phyloP scores from a whole-genome alignment of 2,797 vertebrate species.

The Anolis apletophallus region DNA sequence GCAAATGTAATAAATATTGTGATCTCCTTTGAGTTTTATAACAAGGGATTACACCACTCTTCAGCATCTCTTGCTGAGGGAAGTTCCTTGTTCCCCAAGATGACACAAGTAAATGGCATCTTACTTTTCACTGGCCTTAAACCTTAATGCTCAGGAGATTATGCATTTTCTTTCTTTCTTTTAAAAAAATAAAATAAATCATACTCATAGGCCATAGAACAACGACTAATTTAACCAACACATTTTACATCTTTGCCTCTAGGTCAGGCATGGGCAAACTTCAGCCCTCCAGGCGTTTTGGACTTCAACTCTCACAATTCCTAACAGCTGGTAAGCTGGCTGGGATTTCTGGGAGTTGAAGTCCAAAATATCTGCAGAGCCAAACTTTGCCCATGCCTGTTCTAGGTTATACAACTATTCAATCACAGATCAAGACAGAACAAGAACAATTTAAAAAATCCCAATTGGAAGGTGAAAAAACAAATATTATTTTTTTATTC shows the following conservation, averaged over 20 bases:
- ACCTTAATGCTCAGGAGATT: neutral
- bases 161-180: too few relatives aligned
- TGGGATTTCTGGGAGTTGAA: too few relatives aligned
- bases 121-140: neutral
- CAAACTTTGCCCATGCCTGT: too few relatives aligned
- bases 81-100: neutral
- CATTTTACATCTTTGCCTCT: neutral
- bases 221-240: neutral
- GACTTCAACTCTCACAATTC: too few relatives aligned
- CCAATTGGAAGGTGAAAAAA: neutral
- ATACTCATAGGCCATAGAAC: too few relatives aligned
- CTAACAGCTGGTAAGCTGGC: too few relatives aligned
- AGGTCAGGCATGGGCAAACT: too few relatives aligned
- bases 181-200: too few relatives aligned
- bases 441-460: neutral
- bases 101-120: neutral
- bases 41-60: neutral
- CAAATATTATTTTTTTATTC: neutral
- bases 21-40: neutral
- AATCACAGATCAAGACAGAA: neutral
- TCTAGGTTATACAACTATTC: neutral
- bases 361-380: too few relatives aligned
- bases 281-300: too few relatives aligned
- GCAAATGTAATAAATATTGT: conserved; percentile 10
- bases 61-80: neutral